These are phyloP conservation scores for Metopolophium dirhodum DNA, from an alignment of 1,140 invertebrate genomes.

Conservation along the genomic window DNA sequence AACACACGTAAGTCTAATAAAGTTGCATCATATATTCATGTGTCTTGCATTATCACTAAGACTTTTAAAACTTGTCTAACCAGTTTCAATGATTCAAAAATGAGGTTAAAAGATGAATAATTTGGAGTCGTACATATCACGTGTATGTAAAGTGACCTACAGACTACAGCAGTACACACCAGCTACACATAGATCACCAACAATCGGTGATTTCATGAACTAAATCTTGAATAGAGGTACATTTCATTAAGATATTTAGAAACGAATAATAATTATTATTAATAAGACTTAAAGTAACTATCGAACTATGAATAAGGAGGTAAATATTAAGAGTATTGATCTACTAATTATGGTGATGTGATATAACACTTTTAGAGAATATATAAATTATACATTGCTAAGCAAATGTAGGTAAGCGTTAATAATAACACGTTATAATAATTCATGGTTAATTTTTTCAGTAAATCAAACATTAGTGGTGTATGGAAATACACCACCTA, in stretches of 20 bases:
- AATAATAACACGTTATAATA: neutral
- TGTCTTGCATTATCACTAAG: neutral
- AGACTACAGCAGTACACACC: neutral
- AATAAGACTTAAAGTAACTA: neutral
- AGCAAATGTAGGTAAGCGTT: neutral
- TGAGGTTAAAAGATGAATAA: neutral
- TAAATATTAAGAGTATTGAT: neutral
- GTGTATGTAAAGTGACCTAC: neutral
- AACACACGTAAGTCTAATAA: neutral
- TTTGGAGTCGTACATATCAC: neutral
- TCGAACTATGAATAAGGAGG: neutral
- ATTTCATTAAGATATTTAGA: neutral
- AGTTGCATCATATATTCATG: neutral
- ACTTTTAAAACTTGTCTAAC: neutral
- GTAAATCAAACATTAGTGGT: neutral
- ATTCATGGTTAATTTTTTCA: neutral
- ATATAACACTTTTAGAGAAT: neutral
- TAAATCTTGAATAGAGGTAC: neutral
- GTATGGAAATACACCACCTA: no score
- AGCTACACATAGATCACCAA: neutral
- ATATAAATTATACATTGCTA: neutral
- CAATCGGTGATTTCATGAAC: neutral
- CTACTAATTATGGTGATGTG: neutral
- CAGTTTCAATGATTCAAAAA: neutral
- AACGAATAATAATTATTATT: neutral